Conservation (phyloP, 2,113 vertebrate genomes). For the Desmodus rotundus region DNA sequence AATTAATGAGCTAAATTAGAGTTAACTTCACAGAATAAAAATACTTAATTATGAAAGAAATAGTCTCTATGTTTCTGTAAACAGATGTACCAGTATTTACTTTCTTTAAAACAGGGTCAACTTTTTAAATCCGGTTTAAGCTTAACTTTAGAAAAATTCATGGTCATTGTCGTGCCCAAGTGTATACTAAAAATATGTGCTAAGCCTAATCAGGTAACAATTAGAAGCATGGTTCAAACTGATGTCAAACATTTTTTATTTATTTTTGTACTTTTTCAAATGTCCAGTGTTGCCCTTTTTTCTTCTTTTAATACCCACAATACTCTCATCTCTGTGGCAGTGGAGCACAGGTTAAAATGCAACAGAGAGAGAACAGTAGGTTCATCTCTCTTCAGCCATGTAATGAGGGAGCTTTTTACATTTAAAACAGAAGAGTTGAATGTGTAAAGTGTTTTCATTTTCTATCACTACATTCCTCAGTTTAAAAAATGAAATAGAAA, state of each 20-base stretch:
- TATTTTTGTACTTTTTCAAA: neutral
- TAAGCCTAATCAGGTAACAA: neutral
- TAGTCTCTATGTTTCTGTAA: neutral
- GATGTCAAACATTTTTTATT: neutral
- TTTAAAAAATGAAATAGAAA: constrained; percentile 34
- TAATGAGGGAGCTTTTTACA: neutral
- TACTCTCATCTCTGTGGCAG: neutral
- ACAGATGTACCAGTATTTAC: neutral
- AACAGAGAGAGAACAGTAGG: neutral
- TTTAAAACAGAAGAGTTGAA: constrained; percentile 22
- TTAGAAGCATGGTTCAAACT: neutral
- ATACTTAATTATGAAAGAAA: neutral
- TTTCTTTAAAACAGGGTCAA: neutral
- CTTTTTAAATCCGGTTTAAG: neutral
- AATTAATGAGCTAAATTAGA: neutral
- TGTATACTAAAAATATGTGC: neutral
- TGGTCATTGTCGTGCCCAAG: neutral
- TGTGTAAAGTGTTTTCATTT: constrained; percentile 42
- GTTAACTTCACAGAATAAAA: neutral
- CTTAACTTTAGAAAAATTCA: neutral
- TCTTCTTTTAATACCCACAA: neutral
- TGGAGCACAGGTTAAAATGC: neutral
- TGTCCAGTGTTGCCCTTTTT: neutral
- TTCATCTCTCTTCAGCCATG: neutral
- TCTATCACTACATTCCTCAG: neutral